These are phyloP conservation scores for Burhinus bistriatus DNA, from an alignment of 2,113 vertebrate genomes.

Conservation along the genomic window DNA sequence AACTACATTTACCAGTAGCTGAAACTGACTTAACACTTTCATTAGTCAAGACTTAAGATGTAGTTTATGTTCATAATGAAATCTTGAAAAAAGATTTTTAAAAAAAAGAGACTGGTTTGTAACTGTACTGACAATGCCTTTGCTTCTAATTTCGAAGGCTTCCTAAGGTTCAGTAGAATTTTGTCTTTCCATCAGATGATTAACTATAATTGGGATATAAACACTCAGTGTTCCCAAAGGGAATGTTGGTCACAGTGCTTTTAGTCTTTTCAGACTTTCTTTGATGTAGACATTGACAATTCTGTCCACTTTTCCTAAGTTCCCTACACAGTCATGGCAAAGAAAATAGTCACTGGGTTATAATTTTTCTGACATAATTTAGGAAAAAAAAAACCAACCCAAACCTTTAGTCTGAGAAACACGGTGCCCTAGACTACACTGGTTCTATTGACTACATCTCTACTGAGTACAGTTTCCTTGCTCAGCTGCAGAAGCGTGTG, in stretches of 20 bases:
- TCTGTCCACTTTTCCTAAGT: background rate
- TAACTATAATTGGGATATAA: background rate
- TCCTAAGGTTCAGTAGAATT: background rate
- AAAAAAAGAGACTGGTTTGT: background rate
- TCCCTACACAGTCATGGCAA: background rate
- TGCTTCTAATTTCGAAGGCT: background rate
- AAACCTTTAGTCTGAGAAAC: background rate
- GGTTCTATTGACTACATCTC: background rate
- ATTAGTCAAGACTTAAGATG: background rate
- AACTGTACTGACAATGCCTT: background rate
- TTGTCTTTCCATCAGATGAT: background rate
- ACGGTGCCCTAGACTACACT: background rate
- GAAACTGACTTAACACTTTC: background rate
- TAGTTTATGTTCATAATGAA: background rate
- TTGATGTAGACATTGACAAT: background rate
- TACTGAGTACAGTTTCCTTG: background rate
- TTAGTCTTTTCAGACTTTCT: background rate
- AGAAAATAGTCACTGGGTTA: background rate
- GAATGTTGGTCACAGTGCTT: background rate
- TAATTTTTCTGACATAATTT: background rate
- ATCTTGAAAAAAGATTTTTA: background rate
- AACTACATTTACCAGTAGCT: background rate
- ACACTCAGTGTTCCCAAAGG: background rate
- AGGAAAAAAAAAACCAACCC: too few relatives aligned
- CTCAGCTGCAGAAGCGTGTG: background rate